phyloP scores from a whole-genome alignment of 2,888 invertebrate species.

The Tetramorium bicarinatum region DNA sequence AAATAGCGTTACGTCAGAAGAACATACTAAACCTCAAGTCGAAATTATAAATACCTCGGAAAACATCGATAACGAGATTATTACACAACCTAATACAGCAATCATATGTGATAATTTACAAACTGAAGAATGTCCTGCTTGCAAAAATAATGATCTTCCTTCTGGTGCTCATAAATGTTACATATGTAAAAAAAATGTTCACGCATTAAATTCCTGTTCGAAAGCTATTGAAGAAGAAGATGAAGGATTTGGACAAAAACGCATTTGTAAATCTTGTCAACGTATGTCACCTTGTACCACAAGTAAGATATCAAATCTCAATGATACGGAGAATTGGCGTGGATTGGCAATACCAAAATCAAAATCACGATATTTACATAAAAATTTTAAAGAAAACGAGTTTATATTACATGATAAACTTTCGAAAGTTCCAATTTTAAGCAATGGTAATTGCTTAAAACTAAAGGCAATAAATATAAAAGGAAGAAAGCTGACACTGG shows the following conservation, averaged over 20 bases:
- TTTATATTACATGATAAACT: conserved; percentile 34
- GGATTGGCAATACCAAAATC: conserved; percentile 24
- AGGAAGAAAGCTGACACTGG: conserved; percentile 11
- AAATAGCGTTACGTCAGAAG: neutral
- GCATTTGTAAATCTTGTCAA: conserved; percentile 49
- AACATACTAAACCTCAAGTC: neutral
- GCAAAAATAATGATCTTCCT: conserved; percentile 40
- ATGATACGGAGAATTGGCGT: conserved; percentile 54
- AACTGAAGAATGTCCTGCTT: conserved; percentile 51
- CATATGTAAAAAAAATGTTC: conserved; percentile 48
- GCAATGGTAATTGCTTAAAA: conserved; percentile 29
- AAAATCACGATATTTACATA: conserved; percentile 21
- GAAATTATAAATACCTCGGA: neutral
- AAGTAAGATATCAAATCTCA: conserved; percentile 15
- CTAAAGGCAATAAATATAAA: conserved; percentile 35
- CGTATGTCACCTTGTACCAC: conserved; percentile 14
- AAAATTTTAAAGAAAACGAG: conserved; percentile 9
- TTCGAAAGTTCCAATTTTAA: conserved; percentile 18
- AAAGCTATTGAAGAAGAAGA: conserved; percentile 30
- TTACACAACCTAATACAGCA: conserved; percentile 24
- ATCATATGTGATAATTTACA: neutral
- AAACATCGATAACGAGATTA: neutral
- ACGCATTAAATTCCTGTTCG: conserved; percentile 53
- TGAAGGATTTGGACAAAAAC: conserved; percentile 50
- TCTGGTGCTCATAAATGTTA: conserved; percentile 48